Evolutionary conservation across 2,113 vertebrate species (phyloP).

Genomic region (Phycodurus eques): DNA sequence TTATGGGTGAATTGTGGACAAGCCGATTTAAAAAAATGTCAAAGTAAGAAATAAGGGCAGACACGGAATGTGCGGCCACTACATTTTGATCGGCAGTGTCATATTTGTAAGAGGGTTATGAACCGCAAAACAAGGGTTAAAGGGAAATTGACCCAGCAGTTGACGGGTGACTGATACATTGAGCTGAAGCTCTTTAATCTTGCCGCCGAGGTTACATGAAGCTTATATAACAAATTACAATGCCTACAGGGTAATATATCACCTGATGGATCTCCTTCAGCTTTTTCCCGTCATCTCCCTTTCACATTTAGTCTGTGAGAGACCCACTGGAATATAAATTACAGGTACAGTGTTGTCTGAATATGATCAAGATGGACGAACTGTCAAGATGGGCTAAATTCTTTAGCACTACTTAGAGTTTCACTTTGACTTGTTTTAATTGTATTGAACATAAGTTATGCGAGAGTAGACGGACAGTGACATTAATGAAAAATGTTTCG

Average conservation of each 20-base stretch:
- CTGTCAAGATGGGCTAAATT: conserved; percentile 33
- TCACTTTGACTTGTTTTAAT: conserved; percentile 15
- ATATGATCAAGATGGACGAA: conserved; percentile 57
- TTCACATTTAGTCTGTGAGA: conserved; percentile 51
- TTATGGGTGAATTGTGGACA: conserved; percentile 13
- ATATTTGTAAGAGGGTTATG: conserved; percentile 77
- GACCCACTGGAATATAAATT: conserved; percentile 44
- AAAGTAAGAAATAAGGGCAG: conserved; percentile 17
- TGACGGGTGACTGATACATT: conserved; percentile 80
- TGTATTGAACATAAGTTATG: neutral
- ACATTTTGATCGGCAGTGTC: conserved; percentile 73
- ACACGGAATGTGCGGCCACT: conserved; percentile 19
- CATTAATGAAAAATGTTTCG: neutral
- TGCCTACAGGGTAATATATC: conserved; percentile 76
- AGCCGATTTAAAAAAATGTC: conserved; percentile 3
- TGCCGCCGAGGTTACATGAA: conserved; percentile 78
- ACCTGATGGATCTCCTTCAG: conserved; percentile 65
- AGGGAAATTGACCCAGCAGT: conserved; percentile 80
- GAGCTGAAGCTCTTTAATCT: conserved; percentile 80
- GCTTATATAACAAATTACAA: conserved; percentile 80
- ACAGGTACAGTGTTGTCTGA: conserved; percentile 45
- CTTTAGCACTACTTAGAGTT: conserved; percentile 25
- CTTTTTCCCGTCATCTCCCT: conserved; percentile 42
- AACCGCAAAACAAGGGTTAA: conserved; percentile 84
- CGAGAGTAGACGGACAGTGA: neutral